Evolutionary conservation across 53 echinoderm and acorn worm species (phyloP).

Genomic region (Temnopleurus reevesii): DNA sequence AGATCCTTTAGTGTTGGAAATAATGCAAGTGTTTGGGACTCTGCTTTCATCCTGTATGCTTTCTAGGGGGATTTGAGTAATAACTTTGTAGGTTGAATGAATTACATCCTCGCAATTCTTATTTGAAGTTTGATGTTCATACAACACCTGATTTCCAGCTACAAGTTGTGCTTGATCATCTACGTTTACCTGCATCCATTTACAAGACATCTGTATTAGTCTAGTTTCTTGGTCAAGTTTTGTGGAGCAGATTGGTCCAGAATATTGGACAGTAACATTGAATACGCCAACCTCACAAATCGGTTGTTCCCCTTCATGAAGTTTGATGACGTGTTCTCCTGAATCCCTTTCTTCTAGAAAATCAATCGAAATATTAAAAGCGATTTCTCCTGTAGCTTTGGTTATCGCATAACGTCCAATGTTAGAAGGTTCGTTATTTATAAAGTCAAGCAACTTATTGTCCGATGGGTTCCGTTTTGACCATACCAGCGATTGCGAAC

Average conservation of each 20-base stretch:
- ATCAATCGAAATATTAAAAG: neutral
- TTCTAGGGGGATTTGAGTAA: neutral
- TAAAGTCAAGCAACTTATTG: neutral
- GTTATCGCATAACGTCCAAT: neutral
- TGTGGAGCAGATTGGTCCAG: neutral
- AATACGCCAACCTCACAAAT: neutral
- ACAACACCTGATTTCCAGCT: neutral
- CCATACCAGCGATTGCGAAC: neutral
- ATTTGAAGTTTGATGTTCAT: neutral
- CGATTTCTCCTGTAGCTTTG: neutral
- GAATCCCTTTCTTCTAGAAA: neutral
- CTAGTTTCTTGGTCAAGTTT: neutral
- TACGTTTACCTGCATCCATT: neutral
- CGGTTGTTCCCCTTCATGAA: neutral
- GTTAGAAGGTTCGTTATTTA: neutral
- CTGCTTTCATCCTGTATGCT: neutral
- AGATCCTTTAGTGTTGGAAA: neutral
- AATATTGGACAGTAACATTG: neutral
- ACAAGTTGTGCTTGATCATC: neutral
- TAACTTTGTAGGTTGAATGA: neutral
- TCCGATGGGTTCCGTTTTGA: neutral
- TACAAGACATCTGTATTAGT: constrained; percentile 6
- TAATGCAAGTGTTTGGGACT: neutral
- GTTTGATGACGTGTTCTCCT: neutral
- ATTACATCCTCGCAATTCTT: neutral